Conservation (phyloP, 2,888 invertebrate genomes). For the Orchestes rusci region DNA sequence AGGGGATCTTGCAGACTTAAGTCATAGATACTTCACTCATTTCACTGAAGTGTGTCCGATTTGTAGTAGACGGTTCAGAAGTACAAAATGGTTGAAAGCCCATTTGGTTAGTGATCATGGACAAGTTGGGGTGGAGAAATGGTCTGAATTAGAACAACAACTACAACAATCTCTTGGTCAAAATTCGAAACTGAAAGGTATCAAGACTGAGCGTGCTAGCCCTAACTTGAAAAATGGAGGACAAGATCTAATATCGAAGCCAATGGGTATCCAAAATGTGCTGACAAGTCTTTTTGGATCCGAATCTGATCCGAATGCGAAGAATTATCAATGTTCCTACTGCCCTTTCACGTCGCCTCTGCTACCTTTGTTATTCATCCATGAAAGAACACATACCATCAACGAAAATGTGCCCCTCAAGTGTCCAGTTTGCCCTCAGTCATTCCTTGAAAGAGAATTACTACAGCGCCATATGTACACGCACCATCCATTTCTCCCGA, state of each 20-base stretch:
- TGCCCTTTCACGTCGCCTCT: constrained; percentile 87
- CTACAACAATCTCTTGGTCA: constrained; percentile 37
- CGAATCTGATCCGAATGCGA: constrained; percentile 51
- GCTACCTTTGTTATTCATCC: constrained; percentile 84
- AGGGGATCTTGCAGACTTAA: constrained; percentile 51
- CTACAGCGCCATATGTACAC: constrained; percentile 58
- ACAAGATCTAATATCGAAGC: constrained; percentile 33
- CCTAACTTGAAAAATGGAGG: constrained; percentile 53
- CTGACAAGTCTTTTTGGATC: constrained; percentile 49
- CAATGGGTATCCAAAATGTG: constrained; percentile 47
- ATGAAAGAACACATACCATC: constrained; percentile 72
- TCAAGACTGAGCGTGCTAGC: constrained; percentile 38
- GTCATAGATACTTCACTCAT: constrained; percentile 57
- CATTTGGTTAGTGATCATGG: constrained; percentile 85
- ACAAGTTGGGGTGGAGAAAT: constrained; percentile 54
- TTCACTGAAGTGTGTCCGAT: constrained; percentile 75
- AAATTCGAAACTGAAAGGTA: constrained; percentile 22
- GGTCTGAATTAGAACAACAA: constrained; percentile 53
- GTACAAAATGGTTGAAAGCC: constrained; percentile 80
- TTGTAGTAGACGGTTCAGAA: constrained; percentile 80
- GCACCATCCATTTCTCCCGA: constrained; percentile 48
- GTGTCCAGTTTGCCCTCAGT: constrained; percentile 56
- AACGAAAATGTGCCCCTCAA: constrained; percentile 41
- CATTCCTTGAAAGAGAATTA: constrained; percentile 50
- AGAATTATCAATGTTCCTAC: constrained; percentile 82